Percentiles rank a stretch among this genome's conserved stretches.
These are phyloP conservation scores for Liposcelis brunnea DNA, from an alignment of 2,888 invertebrate species.

Conservation along the genomic window DNA sequence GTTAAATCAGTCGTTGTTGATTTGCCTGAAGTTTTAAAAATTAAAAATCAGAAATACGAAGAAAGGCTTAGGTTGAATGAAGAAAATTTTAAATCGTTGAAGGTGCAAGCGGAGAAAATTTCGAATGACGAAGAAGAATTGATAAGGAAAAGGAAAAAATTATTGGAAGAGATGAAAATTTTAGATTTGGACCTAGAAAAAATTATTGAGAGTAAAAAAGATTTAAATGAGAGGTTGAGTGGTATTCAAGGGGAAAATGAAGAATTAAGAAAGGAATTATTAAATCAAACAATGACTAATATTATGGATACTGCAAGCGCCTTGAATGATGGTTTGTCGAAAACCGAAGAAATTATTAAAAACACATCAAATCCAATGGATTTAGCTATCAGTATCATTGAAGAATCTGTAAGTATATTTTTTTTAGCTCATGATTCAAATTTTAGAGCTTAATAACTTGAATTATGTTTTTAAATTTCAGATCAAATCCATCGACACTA, in stretches of 20 bases:
- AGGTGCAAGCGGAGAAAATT: not conserved
- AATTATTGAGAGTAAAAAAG: not conserved
- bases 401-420: too few relatives aligned
- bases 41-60: not conserved
- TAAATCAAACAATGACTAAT: too few relatives aligned
- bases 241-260: not conserved
- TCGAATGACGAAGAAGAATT: not conserved
- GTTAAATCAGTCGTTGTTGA: too few relatives aligned
- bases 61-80: too few relatives aligned
- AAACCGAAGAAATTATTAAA: not conserved
- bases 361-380: not conserved
- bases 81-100: not conserved
- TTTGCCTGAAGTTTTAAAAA: not conserved
- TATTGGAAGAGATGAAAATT: not conserved
- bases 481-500: too few relatives aligned
- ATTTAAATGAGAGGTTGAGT: not conserved
- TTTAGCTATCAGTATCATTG: conserved; percentile 6
- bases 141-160: not conserved
- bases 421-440: too few relatives aligned
- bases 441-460: too few relatives aligned
- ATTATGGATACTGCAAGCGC: too few relatives aligned
- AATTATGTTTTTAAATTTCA: too few relatives aligned
- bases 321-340: not conserved
- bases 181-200: not conserved
- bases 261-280: not conserved